Percentiles rank a stretch among this genome's conserved stretches.
These are phyloP conservation scores for Rhopalosiphum maidis DNA, from an alignment of 1,140 invertebrate genomes.

Conservation along the genomic window DNA sequence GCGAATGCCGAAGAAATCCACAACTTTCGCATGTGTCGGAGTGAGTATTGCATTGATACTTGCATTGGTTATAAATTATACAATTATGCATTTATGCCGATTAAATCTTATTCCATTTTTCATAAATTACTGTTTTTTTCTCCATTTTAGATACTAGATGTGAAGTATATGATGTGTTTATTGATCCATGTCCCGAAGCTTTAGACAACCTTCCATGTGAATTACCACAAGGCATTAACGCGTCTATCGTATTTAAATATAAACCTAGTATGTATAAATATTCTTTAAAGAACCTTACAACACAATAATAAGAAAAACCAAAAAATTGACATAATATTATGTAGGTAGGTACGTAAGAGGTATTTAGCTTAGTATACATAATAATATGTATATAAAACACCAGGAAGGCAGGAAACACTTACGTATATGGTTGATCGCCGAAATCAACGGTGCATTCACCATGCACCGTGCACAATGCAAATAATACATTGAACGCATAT, in stretches of 20 bases:
- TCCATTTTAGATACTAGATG: slow-evolving; percentile 15
- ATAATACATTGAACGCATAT: background rate
- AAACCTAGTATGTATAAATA: slow-evolving; percentile 25
- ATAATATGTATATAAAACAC: background rate
- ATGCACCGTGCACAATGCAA: background rate
- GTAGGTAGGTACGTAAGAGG: background rate
- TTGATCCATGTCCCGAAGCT: slow-evolving; percentile 44
- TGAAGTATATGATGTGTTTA: background rate
- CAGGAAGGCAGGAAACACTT: background rate
- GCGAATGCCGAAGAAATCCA: background rate
- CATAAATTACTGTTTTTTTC: background rate
- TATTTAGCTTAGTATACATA: too few species aligned
- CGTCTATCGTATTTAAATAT: slow-evolving; percentile 10
- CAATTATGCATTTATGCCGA: too few species aligned
- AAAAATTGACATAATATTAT: background rate
- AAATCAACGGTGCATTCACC: slow-evolving; percentile 1
- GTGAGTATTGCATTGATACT: background rate
- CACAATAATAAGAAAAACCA: background rate
- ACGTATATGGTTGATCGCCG: background rate
- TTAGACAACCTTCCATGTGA: background rate
- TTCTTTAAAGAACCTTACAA: background rate
- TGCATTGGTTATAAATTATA: background rate
- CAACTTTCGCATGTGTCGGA: background rate
- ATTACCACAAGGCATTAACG: background rate
- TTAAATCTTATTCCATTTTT: background rate